A percentile compares a stretch with the other conserved stretches of the same genome.
Conservation (phyloP, 1,140 invertebrate genomes). For the Brachionus rubens region DNA sequence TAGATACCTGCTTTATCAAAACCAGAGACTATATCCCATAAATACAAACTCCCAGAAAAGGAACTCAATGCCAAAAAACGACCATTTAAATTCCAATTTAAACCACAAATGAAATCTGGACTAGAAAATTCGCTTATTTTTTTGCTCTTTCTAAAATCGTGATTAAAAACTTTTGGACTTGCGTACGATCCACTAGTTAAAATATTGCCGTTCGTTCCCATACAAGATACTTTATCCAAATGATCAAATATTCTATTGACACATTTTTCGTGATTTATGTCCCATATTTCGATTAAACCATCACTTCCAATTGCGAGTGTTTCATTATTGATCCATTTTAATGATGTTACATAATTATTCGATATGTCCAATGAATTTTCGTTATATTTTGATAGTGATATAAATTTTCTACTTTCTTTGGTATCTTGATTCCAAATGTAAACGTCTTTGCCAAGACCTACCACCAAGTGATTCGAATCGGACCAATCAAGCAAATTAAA, state of each 20-base stretch:
- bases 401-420: slow-evolving; percentile 64
- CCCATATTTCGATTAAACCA: slow-evolving; percentile 67
- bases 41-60: slow-evolving; percentile 87
- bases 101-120: slow-evolving; percentile 75
- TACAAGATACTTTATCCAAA: background rate
- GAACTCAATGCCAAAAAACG: slow-evolving; percentile 86
- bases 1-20: slow-evolving; percentile 49
- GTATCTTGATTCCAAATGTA: slow-evolving; percentile 94
- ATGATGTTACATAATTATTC: slow-evolving; percentile 74
- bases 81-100: slow-evolving; percentile 91
- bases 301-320: slow-evolving; percentile 80
- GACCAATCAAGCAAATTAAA: slow-evolving; percentile 95
- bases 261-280: slow-evolving; percentile 61
- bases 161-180: slow-evolving; percentile 60
- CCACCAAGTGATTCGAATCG: slow-evolving; percentile 76
- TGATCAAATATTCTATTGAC: background rate
- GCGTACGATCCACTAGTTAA: slow-evolving; percentile 62
- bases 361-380: slow-evolving; percentile 69
- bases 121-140: background rate
- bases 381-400: slow-evolving; percentile 72
- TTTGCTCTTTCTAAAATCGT: background rate
- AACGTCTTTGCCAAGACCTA: slow-evolving; percentile 77
- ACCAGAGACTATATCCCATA: slow-evolving; percentile 68
- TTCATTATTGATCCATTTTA: slow-evolving; percentile 86
- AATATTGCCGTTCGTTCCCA: background rate